A percentile compares a stretch with the other conserved stretches of the same genome.
Evolutionary conservation across 2,797 vertebrate species (phyloP).

Genomic region (Cheirogaleus major): DNA sequence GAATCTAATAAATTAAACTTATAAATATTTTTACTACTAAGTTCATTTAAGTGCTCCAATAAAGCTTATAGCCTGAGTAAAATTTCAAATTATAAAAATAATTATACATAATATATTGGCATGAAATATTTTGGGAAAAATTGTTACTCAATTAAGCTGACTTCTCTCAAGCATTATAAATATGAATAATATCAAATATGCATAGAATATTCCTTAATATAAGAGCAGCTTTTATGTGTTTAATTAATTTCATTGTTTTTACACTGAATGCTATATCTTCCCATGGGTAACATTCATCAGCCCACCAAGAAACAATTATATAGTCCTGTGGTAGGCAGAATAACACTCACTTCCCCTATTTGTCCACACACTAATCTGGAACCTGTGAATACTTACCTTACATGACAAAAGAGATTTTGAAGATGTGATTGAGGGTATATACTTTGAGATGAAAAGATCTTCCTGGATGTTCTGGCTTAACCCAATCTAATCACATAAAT

Average conservation of each 20-base stretch:
- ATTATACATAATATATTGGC: constrained; percentile 3
- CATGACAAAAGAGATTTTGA: neutral
- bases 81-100: constrained; percentile 42
- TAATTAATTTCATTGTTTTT: constrained; percentile 1
- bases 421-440: neutral
- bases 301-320: neutral
- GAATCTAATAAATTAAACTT: constrained; percentile 61
- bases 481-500: neutral
- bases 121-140: constrained; percentile 28
- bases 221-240: neutral
- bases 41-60: constrained; percentile 30
- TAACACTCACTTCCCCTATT: neutral
- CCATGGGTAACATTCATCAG: neutral
- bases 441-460: neutral
- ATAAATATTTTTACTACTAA: constrained; percentile 66
- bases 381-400: neutral
- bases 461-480: neutral
- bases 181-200: neutral
- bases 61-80: constrained; percentile 39
- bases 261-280: neutral
- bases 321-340: neutral
- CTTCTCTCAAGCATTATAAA: neutral
- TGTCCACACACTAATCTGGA: neutral
- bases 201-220: neutral
- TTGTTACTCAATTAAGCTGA: neutral